phyloP scores from a whole-genome alignment of 2,797 vertebrate genomes.

The Myiotriccus ornatus region DNA sequence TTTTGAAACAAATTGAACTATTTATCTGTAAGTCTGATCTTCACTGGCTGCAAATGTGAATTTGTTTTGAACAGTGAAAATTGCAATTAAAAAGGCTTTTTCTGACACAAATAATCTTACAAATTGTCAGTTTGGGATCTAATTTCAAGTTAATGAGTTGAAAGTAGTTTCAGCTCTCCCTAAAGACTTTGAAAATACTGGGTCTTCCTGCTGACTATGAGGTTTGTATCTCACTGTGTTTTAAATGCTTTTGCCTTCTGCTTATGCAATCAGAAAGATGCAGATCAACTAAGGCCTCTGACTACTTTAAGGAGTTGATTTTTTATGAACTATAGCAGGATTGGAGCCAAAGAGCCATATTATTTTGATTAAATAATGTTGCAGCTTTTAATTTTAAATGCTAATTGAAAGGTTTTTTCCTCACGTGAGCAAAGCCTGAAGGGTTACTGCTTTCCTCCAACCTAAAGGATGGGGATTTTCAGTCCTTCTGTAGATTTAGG shows the following conservation, averaged over 20 bases:
- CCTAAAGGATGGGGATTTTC: not conserved
- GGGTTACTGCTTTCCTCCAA: not conserved
- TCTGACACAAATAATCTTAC: not conserved
- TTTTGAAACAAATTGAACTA: not conserved
- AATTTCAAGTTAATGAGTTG: not conserved
- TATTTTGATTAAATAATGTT: conserved; percentile 35
- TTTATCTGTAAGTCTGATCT: not conserved
- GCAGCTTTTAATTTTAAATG: conserved; percentile 36
- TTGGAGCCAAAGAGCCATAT: not conserved
- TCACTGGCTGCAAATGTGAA: not conserved
- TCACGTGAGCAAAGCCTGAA: not conserved
- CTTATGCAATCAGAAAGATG: not conserved
- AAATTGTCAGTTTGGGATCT: not conserved
- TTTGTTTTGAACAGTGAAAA: not conserved
- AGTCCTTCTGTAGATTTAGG: not conserved
- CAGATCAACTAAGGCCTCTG: not conserved
- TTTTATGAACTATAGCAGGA: not conserved
- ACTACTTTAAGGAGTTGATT: not conserved
- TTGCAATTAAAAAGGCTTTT: not conserved
- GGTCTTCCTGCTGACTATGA: not conserved
- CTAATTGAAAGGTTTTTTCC: conserved; percentile 25
- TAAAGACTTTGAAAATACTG: not conserved
- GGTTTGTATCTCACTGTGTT: not conserved
- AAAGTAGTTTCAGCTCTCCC: conserved; percentile 1
- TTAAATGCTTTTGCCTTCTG: not conserved